Base-by-base conservation (phyloP, 2,113 vertebrate species). In the Platysternon megacephalum region DNA sequence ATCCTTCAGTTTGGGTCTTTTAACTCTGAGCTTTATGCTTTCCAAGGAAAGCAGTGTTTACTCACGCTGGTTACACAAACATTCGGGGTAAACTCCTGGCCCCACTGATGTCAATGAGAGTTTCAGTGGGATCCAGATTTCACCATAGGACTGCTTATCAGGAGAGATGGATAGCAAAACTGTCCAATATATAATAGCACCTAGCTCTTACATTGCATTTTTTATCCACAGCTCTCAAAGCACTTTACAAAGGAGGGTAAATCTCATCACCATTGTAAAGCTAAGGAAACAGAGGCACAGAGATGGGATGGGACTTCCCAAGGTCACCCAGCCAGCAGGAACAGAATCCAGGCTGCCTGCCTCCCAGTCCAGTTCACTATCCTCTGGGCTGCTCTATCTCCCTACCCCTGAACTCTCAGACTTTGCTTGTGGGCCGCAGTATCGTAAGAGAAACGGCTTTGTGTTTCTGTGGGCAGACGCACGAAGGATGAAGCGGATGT, bases 241-340 rank as follows among this genome's bases (percentile, higher is more conserved):
- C 10, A 2, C 42, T 46, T 76, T 78, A 46, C 12, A 46, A 46
- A 44, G 74, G 42, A 78, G 26, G 22, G 13, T 46, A 26, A 29
- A 78, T 13, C 42, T 9, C 74, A 29, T 78, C 42, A 13, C 42
- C 42, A 46, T 46, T 28, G 24, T 78, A 78, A 78, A 78, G 26
- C 6, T 7, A 16, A 13, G 79, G 76, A 58, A 0, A 0, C 0
- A 35, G 26, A 32, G 28, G n/a, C 11, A 49, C 72, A 32, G 78
- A 0, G 58, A 61, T 61, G 13, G 9, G 35, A n/a, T 19, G n/a
- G 5, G 6, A 65, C 16, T 8, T 65, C 29, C 13, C 58, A 29
- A 61, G 65, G 17, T 68, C 65, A n/a, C 35, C 16, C n/a, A 76
- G 42, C 35, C n/a, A 76, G 42, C 22, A 68, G 35, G n/a, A 39